phyloP scores from a whole-genome alignment of 2,113 vertebrate genomes.

The Trichechus manatus region DNA sequence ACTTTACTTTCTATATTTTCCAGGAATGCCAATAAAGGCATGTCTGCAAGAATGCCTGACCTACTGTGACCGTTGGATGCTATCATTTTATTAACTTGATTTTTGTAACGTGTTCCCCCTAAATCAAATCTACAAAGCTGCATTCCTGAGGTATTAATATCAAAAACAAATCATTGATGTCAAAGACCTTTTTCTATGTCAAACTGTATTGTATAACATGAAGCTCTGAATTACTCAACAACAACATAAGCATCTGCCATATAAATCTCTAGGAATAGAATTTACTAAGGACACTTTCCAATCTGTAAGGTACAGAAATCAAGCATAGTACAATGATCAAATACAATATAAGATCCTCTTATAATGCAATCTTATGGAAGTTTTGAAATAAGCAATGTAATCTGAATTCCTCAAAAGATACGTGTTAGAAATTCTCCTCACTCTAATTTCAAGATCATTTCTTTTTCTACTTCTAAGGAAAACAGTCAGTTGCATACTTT shows the following conservation, averaged over 20 bases:
- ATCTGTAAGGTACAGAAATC: background rate
- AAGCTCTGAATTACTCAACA: constrained; percentile 40
- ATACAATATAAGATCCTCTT: background rate
- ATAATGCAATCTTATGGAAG: background rate
- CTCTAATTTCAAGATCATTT: background rate
- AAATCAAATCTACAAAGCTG: constrained; percentile 13
- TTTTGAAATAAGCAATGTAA: background rate
- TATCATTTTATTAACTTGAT: background rate
- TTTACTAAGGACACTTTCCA: background rate
- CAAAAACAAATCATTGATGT: constrained; percentile 26
- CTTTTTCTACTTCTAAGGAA: background rate
- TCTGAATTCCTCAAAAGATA: background rate
- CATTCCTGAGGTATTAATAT: constrained; percentile 27
- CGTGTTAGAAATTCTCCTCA: background rate
- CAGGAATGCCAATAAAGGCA: constrained; percentile 6
- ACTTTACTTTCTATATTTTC: background rate
- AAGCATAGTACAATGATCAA: background rate
- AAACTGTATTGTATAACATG: background rate
- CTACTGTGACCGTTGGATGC: background rate
- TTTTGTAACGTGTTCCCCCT: background rate
- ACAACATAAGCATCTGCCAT: background rate
- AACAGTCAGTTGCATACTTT: background rate
- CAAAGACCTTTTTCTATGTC: constrained; percentile 16
- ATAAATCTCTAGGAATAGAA: background rate
- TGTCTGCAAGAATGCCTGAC: background rate